phyloP scores from a whole-genome alignment of 2,113 vertebrate genomes.

The Hemichromis elongatus region DNA sequence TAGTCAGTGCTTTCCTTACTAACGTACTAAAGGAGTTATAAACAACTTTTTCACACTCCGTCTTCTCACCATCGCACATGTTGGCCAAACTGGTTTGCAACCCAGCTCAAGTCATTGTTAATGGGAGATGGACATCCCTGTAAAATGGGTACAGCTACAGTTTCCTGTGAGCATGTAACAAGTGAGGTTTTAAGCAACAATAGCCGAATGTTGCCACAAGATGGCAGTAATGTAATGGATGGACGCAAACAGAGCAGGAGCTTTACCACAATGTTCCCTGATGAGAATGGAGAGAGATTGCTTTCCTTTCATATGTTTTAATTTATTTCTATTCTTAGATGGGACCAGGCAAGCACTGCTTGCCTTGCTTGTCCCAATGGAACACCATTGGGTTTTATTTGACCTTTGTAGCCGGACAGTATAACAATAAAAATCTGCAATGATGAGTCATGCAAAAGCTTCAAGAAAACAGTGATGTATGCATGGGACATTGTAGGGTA shows the following conservation, averaged over 20 bases:
- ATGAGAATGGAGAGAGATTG: neutral
- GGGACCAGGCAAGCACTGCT: neutral
- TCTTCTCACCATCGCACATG: neutral
- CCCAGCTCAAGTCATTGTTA: neutral
- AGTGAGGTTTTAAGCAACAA: neutral
- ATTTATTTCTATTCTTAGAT: neutral
- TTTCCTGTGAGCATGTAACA: neutral
- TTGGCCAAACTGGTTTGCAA: neutral
- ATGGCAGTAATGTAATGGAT: neutral
- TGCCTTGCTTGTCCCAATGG: neutral
- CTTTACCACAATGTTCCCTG: neutral
- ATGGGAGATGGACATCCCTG: fast-evolving
- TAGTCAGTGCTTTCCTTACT: neutral
- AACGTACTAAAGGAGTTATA: neutral
- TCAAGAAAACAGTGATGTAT: neutral
- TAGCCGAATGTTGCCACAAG: neutral
- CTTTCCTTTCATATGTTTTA: neutral
- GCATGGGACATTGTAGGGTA: neutral
- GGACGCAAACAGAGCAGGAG: neutral
- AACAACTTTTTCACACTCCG: neutral
- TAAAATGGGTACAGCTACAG: neutral
- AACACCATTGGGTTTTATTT: neutral
- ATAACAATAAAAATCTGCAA: neutral
- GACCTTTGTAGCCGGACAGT: neutral
- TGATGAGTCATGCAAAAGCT: constrained; percentile 20